Percentiles rank a stretch among this genome's conserved stretches.
Conservation (phyloP, 2,888 invertebrate species). For the Epinotia brunnichana region DNA sequence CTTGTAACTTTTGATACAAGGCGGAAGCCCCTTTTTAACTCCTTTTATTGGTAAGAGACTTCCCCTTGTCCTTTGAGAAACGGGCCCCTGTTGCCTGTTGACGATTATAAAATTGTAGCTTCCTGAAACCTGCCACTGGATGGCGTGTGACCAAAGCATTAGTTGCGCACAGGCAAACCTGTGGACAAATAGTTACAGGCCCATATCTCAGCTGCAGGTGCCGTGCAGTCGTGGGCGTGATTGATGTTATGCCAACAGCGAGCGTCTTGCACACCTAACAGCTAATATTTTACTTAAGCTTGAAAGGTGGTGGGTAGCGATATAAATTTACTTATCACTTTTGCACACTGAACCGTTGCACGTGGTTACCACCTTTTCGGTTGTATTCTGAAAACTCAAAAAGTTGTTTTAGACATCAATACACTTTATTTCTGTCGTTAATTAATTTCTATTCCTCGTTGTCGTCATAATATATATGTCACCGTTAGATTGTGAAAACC, state of each 20-base stretch:
- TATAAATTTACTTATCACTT: neutral
- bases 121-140: neutral
- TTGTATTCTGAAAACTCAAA: neutral
- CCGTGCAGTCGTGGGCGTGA: slow-evolving; percentile 6
- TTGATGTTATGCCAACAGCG: slow-evolving; percentile 7
- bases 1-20: no score
- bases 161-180: neutral
- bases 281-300: slow-evolving; percentile 14
- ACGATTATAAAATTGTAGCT: no score
- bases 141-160: slow-evolving; percentile 10
- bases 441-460: neutral
- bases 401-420: neutral
- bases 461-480: no score
- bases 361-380: neutral
- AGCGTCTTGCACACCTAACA: slow-evolving; percentile 6
- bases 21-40: no score
- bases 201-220: slow-evolving; percentile 16
- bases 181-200: slow-evolving; percentile 12
- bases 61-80: no score
- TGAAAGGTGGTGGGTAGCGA: neutral
- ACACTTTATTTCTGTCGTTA: neutral
- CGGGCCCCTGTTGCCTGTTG: no score
- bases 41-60: no score
- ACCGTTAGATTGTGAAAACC: no score
- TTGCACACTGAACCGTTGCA: neutral